phyloP scores from a whole-genome alignment of 64 coral and sea anemone species.

The Porites lutea region DNA sequence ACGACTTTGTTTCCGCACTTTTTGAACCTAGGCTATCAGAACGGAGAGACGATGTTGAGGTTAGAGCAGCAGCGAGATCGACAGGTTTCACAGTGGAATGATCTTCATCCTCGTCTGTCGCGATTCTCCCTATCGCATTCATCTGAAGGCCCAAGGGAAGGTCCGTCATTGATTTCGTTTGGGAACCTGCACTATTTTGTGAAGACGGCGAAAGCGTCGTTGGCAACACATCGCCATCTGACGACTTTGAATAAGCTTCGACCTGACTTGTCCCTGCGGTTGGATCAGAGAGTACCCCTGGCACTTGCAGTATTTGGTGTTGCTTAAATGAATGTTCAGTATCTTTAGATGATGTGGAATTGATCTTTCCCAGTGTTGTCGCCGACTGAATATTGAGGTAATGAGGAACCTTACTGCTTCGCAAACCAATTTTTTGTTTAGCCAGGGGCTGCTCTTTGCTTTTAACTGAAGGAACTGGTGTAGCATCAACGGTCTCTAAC shows the following conservation, averaged over 20 bases:
- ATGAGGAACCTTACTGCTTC: conserved; percentile 25
- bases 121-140: conserved; percentile 41
- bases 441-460: not conserved
- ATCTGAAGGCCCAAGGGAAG: conserved; percentile 32
- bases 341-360: not conserved
- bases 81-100: not conserved
- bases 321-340: not conserved
- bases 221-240: not conserved
- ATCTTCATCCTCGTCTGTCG: not conserved
- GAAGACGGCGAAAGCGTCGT: not conserved
- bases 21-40: not conserved
- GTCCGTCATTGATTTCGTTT: not conserved
- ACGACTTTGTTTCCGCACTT: not conserved
- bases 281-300: not conserved
- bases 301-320: not conserved
- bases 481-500: conserved; percentile 22
- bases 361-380: conserved; percentile 28
- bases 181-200: not conserved
- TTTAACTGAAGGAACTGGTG: not conserved
- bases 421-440: conserved; percentile 2
- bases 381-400: conserved; percentile 3
- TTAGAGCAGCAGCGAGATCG: not conserved
- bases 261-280: not conserved
- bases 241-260: not conserved
- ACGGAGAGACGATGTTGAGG: not conserved